Base-by-base conservation (phyloP, 2,113 vertebrate species). In the Craseonycteris thonglongyai region DNA sequence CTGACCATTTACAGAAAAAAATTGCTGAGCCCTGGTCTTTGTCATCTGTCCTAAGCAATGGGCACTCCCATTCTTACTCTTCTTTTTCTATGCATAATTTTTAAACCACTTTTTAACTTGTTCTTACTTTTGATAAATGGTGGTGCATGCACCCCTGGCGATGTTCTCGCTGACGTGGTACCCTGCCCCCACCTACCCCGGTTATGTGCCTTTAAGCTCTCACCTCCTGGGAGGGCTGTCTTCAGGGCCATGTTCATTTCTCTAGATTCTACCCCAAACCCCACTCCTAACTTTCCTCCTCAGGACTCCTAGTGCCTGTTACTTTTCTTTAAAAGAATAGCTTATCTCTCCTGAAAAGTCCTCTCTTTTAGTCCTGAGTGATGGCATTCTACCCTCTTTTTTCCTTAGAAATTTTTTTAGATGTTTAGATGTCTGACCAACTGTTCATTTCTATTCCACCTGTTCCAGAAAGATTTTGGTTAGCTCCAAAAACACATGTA, bases 81-180 rank as follows among this genome's bases (percentile, higher is more conserved):
- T 72, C 42, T 45, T 30, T 6, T 26, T 47, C 69, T 28, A 7
- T 15, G 18, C 69, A 4, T 47, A 18, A 30, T 51, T 47, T 45
- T 72, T 26, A 72, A 45, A 12, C 47, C 49, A 28, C n/a, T 26
- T 45, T 59, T 26, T n/a, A 12, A 7, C 1, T 19, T 22, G 35
- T 56, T n/a, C 33, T 71, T 66, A 1, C 56, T 18, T 33, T 65
- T 35, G 38, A 22, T 10, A 5, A 42, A 3, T 9, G n/a, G 22
- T 1, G 28, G 35, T 10, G 8, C 42, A 0, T 4, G 5, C 51
- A 56, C 3, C 35, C 61, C 63, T 3, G 18, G 42, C 4, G 0
- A 12, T 30, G 1, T 7, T 45, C 66, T 28, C 0, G n/a, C 15
- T 16, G 6, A 5, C n/a, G n/a, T n/a, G n/a, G n/a, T n/a, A n/a